phyloP scores from a whole-genome alignment of 2,797 vertebrate species.

The Gymnothorax reevesii region DNA sequence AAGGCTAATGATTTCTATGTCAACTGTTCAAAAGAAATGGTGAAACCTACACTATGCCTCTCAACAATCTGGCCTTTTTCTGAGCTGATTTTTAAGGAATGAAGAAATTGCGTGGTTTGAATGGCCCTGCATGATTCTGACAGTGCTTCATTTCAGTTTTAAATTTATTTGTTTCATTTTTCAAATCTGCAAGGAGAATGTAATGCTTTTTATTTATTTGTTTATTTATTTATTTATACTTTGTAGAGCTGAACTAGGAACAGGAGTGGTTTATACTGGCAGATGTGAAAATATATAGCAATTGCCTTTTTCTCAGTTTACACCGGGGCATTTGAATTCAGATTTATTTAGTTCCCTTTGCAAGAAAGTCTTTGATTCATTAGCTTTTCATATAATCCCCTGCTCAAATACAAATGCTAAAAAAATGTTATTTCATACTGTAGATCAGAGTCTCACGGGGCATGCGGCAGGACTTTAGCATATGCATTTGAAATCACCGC shows the following conservation, averaged over 20 bases:
- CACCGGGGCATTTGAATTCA: not conserved
- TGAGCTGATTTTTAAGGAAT: not conserved
- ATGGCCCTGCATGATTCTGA: not conserved
- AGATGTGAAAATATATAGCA: not conserved
- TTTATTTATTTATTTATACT: too few species aligned
- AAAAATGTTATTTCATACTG: not conserved
- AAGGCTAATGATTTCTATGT: not conserved
- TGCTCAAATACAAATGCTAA: not conserved
- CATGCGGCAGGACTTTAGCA: not conserved
- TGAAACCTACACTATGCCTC: not conserved
- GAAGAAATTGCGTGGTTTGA: not conserved
- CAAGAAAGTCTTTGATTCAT: not conserved
- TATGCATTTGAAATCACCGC: not conserved
- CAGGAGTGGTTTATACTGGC: not conserved
- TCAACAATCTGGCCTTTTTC: not conserved
- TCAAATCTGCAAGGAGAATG: not conserved
- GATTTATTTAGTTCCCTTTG: not conserved
- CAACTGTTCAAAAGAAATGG: not conserved
- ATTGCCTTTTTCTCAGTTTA: not conserved
- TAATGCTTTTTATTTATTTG: not conserved
- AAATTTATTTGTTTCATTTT: not conserved
- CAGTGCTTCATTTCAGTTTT: not conserved
- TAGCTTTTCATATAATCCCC: not conserved
- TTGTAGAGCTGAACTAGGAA: not conserved
- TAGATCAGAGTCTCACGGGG: not conserved